Percentiles rank a stretch among this genome's conserved stretches.
These are phyloP conservation scores for Dendrolimus pini DNA, from an alignment of 2,888 invertebrate species.

Conservation along the genomic window DNA sequence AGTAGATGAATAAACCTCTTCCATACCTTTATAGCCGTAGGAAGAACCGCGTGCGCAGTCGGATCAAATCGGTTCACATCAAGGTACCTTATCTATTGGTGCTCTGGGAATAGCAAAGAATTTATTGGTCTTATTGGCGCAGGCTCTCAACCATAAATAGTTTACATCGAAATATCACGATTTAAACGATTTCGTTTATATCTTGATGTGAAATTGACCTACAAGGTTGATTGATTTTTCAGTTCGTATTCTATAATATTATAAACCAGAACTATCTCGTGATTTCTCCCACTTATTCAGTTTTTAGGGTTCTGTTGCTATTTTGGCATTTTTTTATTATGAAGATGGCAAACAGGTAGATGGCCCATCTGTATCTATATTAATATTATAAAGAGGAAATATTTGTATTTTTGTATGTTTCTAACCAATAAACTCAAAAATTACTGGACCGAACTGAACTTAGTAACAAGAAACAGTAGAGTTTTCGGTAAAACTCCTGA, in stretches of 20 bases:
- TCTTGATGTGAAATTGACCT: slow-evolving; percentile 44
- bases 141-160: slow-evolving; percentile 50
- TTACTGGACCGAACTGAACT: too few species aligned
- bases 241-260: slow-evolving; percentile 42
- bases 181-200: slow-evolving; percentile 37
- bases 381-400: too few species aligned
- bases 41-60: slow-evolving; percentile 36
- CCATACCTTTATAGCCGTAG: slow-evolving; percentile 21
- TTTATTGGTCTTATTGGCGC: slow-evolving; percentile 67
- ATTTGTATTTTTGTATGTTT: too few species aligned
- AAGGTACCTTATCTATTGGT: slow-evolving; percentile 59
- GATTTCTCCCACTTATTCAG: too few species aligned
- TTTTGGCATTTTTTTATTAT: too few species aligned
- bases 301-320: too few species aligned
- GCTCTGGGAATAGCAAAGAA: slow-evolving; percentile 51
- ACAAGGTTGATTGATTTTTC: slow-evolving; percentile 67
- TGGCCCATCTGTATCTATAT: too few species aligned
- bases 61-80: slow-evolving; percentile 46
- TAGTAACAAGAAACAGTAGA: too few species aligned
- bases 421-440: too few species aligned
- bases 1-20: neutral
- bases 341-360: too few species aligned
- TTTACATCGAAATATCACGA: slow-evolving; percentile 31
- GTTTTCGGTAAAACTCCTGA: too few species aligned
- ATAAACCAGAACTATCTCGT: too few species aligned